phyloP scores from a whole-genome alignment of 2,888 invertebrate species.

The Caenorhabditis macrosperma region DNA sequence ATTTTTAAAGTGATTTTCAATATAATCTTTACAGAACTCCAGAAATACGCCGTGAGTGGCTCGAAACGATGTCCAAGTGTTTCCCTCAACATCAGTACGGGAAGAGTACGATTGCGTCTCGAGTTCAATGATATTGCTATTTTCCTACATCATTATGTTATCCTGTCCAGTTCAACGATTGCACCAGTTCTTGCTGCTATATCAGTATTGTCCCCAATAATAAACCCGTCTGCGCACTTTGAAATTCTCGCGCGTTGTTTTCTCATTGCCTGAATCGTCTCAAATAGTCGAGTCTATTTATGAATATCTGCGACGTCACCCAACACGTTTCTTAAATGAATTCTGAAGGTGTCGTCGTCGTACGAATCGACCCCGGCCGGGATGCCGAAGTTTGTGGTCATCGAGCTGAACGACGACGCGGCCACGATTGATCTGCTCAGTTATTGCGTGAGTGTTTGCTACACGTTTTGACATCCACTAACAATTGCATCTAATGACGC shows the following conservation, averaged over 20 bases:
- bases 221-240: too few relatives aligned
- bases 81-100: slow-evolving; percentile 59
- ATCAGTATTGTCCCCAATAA: too few relatives aligned
- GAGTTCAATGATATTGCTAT: too few relatives aligned
- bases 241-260: background rate
- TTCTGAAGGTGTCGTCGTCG: slow-evolving; percentile 38
- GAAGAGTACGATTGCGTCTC: background rate
- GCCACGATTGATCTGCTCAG: slow-evolving; percentile 55
- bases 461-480: background rate
- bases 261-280: background rate
- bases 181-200: too few relatives aligned
- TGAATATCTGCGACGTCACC: background rate
- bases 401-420: slow-evolving; percentile 53
- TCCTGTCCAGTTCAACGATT: too few relatives aligned
- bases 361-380: slow-evolving; percentile 30
- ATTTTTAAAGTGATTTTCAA: background rate
- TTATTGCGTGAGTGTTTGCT: slow-evolving; percentile 50
- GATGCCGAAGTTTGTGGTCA: slow-evolving; percentile 59
- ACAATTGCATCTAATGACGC: too few relatives aligned
- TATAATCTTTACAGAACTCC: slow-evolving; percentile 49
- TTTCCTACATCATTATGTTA: too few relatives aligned
- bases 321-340: background rate
- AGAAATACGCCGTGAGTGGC: slow-evolving; percentile 53
- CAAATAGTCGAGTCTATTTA: background rate
- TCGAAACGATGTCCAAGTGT: slow-evolving; percentile 49